A percentile compares a stretch with the other conserved stretches of the same genome.
These are phyloP conservation scores for Brotula barbata DNA, from an alignment of 2,797 vertebrate genomes.

Conservation along the genomic window DNA sequence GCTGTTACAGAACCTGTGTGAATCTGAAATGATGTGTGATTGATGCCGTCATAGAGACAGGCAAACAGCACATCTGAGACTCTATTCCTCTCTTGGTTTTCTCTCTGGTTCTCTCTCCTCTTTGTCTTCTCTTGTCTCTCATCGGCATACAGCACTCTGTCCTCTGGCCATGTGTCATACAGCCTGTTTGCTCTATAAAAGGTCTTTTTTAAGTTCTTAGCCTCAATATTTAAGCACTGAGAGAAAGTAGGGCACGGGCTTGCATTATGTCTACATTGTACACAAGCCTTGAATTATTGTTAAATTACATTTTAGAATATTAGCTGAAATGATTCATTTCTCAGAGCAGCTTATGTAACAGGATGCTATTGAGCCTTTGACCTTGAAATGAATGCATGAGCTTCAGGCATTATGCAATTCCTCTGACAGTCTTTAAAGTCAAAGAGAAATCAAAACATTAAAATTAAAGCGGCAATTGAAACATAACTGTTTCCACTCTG, in stretches of 20 bases:
- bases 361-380: constrained; percentile 55
- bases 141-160: background rate
- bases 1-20: constrained; percentile 15
- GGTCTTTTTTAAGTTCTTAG: background rate
- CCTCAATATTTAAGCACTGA: background rate
- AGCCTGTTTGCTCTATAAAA: background rate
- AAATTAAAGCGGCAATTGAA: constrained; percentile 29
- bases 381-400: constrained; percentile 60
- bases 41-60: constrained; percentile 22
- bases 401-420: constrained; percentile 32
- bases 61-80: constrained; percentile 23
- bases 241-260: background rate
- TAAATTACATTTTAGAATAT: constrained; percentile 28
- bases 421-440: constrained; percentile 34
- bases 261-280: constrained; percentile 7
- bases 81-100: background rate
- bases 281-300: constrained; percentile 15
- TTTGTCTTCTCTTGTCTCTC: background rate
- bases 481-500: constrained; percentile 25
- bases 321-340: constrained; percentile 32
- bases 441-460: constrained; percentile 15
- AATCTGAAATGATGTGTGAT: constrained; percentile 31
- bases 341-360: constrained; percentile 59
- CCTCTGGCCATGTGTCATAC: background rate
- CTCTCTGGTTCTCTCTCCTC: background rate